Conservation (phyloP, 2,797 vertebrate genomes). For the Holocentrus rufus region DNA sequence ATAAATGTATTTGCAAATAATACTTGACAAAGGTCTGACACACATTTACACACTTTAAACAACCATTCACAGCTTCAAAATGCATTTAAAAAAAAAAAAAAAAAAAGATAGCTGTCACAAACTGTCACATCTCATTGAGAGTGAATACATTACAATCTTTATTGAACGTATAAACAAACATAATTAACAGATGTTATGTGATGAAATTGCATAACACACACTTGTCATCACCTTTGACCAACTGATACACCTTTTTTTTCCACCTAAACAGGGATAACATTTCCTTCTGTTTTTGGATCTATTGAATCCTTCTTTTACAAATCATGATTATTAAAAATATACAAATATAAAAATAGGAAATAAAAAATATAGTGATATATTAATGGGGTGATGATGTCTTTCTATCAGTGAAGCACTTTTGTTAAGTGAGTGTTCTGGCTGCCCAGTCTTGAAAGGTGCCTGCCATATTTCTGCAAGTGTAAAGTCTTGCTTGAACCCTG, state of each 20-base stretch:
- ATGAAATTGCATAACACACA: neutral
- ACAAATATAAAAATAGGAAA: neutral
- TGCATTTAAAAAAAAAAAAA: neutral
- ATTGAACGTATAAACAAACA: neutral
- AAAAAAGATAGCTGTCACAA: neutral
- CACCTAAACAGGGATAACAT: neutral
- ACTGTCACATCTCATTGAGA: neutral
- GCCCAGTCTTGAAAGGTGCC: too few species aligned
- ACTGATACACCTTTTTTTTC: neutral
- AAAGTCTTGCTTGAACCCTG: neutral
- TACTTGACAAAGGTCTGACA: neutral
- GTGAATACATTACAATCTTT: neutral
- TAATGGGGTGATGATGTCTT: neutral
- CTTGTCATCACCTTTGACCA: conserved; percentile 6
- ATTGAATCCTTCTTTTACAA: neutral
- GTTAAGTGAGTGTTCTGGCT: neutral
- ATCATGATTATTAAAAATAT: neutral
- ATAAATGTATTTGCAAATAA: neutral
- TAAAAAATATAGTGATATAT: neutral
- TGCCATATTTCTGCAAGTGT: conserved; percentile 14
- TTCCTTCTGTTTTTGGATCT: neutral
- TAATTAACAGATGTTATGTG: neutral
- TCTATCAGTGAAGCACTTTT: neutral
- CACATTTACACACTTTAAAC: neutral
- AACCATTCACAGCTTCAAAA: neutral